Base-by-base conservation (phyloP, 2,113 vertebrate genomes). In the Semicossyphus pulcher region DNA sequence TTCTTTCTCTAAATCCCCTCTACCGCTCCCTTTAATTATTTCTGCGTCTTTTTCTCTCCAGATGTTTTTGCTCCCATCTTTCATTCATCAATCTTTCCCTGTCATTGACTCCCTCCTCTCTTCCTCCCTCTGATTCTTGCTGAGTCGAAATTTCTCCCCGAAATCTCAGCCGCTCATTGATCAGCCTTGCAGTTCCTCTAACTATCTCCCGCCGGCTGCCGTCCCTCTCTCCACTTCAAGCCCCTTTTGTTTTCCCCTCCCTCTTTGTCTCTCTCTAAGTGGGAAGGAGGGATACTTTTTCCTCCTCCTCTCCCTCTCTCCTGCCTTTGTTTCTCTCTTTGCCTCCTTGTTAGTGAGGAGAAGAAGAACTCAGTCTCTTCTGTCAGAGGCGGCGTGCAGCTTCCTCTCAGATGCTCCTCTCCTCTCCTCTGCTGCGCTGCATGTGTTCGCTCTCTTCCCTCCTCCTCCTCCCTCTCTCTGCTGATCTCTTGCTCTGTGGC, bases 401-500 rank as follows among this genome's bases (percentile, higher is more conserved):
- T 65, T 76, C 78, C 81, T 76, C 70, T 84, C 83, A 75, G 84
- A 83, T 80, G 80, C 80, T 85, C 77, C 72, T 85, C 74, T 78
- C 69, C 48, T 69, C 78, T 85, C 70, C 74, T 86, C 72, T 31
- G 78, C 82, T 87, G 78, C 78, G 80, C 85, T 81, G 83, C 87
- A 76, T 86, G 86, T 79, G 85, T 63, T 77, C 56, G 63, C 84
- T 81, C 61, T 80, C 74, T 67, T 85, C 77, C 63, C 72, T 69
- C 80, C 39, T 14, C 34, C 77, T 83, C 34, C 77, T 83, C 71
- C 54, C 77, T 83, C 81, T 83, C 85, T 80, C 82, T 54, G 78
- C 88, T 90, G 86, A 86, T 88, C 90, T 82, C 84, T 85, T 82
- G 84, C 87, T 88, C 85, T 68, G 86, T 79, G 83, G 87, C 82